Evolutionary conservation across 2,113 vertebrate genomes (phyloP).

Genomic region (Pollimyrus isidori): DNA sequence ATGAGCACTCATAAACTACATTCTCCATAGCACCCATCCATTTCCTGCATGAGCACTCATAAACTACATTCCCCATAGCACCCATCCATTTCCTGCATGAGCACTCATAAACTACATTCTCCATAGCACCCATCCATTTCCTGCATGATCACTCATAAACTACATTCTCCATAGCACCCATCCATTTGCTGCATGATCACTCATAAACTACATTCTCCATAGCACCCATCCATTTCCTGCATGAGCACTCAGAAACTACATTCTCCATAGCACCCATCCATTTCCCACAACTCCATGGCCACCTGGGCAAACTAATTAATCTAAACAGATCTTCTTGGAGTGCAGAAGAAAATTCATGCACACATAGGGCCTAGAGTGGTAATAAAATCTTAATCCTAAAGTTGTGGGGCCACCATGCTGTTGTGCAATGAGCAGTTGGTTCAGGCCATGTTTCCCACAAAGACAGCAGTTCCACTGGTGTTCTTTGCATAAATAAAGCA

Average conservation of each 20-base stretch:
- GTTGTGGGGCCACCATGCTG: neutral
- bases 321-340: neutral
- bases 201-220: neutral
- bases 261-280: neutral
- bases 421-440: neutral
- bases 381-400: neutral
- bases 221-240: neutral
- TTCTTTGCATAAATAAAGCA: constrained; percentile 51
- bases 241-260: neutral
- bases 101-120: neutral
- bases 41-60: neutral
- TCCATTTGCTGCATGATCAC: neutral
- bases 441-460: neutral
- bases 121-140: neutral
- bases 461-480: too few species aligned
- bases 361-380: neutral
- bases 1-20: neutral
- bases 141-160: neutral
- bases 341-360: neutral
- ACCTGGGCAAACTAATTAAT: neutral
- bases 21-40: neutral
- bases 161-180: neutral
- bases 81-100: neutral
- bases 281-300: neutral
- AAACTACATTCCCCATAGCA: too few species aligned